Evolutionary conservation across 2,797 vertebrate genomes (phyloP), one percentile per base, ranked within the genome.

Genomic region (Anguilla megastoma): DNA sequence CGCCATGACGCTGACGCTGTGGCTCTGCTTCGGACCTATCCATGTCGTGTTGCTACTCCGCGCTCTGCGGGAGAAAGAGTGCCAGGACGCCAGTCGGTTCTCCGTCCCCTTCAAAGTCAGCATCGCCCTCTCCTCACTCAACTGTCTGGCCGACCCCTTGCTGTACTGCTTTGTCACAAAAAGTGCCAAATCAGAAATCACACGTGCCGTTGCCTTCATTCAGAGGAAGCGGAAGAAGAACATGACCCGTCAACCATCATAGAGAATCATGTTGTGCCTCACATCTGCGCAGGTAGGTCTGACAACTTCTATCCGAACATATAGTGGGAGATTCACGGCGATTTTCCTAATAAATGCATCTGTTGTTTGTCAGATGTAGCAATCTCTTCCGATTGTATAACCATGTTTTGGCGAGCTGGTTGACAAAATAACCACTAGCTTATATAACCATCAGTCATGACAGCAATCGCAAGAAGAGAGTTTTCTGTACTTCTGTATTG

Each of bases 141-240:
- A 98, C 91, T 98, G 97, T 89, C 92, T 99, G 0, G 95, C 94
- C 0, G 97, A 99, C 87, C 97, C 98, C 0, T 89, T 99, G 82
- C 95, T 99, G 56, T 99, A 99, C 90, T 98, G 97, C 90, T 97
- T 99, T 89, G 94, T 97, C 36, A 98, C 97, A 9, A 96, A 95
- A 92, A 95, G 93, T 1, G 96, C 96, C 74, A 92, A 92, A 88
- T 91, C 88, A 18, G 93, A 90, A 3, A 58, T 94, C 54, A 92
- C 83, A 50, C 90, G 87, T 71, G 84, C 91, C 41, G 45, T 94
- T 27, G 54, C 89, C 7, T 93, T 91, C 76, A 89, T 93, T 71
- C 90, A 90, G 69, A 30, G 91, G 66, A 93, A 87, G 1, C 27
- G 83, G 41, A 85, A 41, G 27, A 90, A n/a, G 74, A 41, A 21